phyloP scores from a whole-genome alignment of 1,140 invertebrate genomes.

The Tetraneura akinire region DNA sequence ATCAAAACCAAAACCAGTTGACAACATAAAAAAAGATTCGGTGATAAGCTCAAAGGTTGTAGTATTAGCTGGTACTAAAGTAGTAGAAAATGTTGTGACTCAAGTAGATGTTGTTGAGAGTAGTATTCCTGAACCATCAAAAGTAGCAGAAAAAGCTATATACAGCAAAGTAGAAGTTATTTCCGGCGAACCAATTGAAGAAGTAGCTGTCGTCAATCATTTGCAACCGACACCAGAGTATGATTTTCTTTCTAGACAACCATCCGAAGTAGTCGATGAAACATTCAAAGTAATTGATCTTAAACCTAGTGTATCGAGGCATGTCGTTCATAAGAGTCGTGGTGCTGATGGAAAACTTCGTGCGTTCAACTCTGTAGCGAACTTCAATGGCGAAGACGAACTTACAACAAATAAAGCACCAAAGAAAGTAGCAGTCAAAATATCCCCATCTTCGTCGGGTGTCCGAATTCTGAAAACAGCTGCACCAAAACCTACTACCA shows the following conservation, averaged over 20 bases:
- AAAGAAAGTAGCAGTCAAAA: slow-evolving; percentile 83
- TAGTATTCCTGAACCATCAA: background rate
- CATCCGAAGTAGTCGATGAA: slow-evolving; percentile 76
- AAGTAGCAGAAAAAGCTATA: background rate
- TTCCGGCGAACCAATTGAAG: slow-evolving; percentile 54
- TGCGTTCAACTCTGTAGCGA: slow-evolving; percentile 77
- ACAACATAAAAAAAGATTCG: slow-evolving; percentile 18
- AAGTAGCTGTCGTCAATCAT: slow-evolving; percentile 67
- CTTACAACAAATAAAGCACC: slow-evolving; percentile 83
- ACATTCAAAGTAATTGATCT: slow-evolving; percentile 67
- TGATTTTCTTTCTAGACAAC: slow-evolving; percentile 78
- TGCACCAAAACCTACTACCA: slow-evolving; percentile 60
- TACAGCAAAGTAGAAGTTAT: slow-evolving; percentile 52
- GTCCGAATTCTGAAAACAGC: slow-evolving; percentile 72
- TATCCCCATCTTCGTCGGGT: slow-evolving; percentile 67
- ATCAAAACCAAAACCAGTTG: slow-evolving; percentile 42
- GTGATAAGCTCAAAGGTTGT: slow-evolving; percentile 64
- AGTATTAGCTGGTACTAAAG: slow-evolving; percentile 53
- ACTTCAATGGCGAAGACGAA: slow-evolving; percentile 80
- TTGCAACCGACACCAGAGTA: slow-evolving; percentile 74
- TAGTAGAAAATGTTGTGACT: slow-evolving; percentile 10
- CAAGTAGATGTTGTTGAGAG: slow-evolving; percentile 15
- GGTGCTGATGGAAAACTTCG: slow-evolving; percentile 65
- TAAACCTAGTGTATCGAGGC: slow-evolving; percentile 56
- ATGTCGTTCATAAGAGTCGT: slow-evolving; percentile 17